Evolutionary conservation across 1,140 invertebrate genomes (phyloP), one percentile per base, ranked within the genome.

Genomic region (Ganaspis sp.): DNA sequence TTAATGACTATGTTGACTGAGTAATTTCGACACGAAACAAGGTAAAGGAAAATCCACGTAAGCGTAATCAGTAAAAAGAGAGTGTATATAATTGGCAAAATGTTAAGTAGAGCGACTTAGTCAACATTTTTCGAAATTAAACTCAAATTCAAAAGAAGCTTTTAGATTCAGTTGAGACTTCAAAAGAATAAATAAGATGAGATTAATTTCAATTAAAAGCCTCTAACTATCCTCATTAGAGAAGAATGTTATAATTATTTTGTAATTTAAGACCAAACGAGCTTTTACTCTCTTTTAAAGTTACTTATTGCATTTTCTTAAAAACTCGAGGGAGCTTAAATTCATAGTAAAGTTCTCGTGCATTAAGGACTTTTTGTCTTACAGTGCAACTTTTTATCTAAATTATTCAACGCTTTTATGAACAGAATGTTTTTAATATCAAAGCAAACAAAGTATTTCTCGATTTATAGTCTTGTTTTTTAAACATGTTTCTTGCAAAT

Each of bases 1-100:
- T 82, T 80, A 83, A 83, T 83, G 81, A 80, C 73, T 77, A 58
- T 75, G 73, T 42, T 58, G 54, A 78, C 74, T 78, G 81, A 72
- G 69, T 21, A 70, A 76, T 85, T 83, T 82, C 82, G 58, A 77
- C 80, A 85, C 80, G 71, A 42, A 21, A 42, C 29, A 58, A 70
- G 29, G 37, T 15, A 40, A 72, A 72, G 23, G 71, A 45, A 40
- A 45, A 42, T 42, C 54, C 40, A 19, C 8, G 64, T 19, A 53
- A 23, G 26, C 15, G 15, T 38, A 21, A 19, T 4, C 54, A 21
- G 11, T 1, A 58, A 11, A 19, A 58, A 15, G 54, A 58, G 26
- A n/a, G n/a, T n/a, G 11, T 2, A 58, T 21, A 26, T 26, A 58
- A 58, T 26, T 26, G 26, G 26, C 23, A 58, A 58, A 49, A 49